Evolutionary conservation across 2,113 vertebrate species (phyloP), one percentile per base, ranked within the genome.

Genomic region (Ochotona princeps): DNA sequence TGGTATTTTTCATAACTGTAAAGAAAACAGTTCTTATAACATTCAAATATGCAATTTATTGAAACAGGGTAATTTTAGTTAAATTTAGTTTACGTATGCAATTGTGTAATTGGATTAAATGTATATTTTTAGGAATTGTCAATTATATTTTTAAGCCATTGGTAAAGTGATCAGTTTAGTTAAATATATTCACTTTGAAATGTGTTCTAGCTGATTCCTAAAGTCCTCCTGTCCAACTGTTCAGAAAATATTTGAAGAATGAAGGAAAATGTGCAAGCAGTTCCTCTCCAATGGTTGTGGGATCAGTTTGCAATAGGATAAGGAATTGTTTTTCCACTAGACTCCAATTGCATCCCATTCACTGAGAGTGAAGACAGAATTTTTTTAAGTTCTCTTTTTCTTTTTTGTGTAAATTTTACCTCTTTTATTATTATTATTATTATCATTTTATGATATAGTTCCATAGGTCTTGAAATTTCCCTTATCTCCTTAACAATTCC

Each of bases 231-330:
- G 8, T 12, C 57, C 83, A 38, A 0, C 28, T 60, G 2, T 32
- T 82, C 23, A 61, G 51, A 91, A 94, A 90, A 67, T 65, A 60
- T 51, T 80, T 90, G 38, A 14, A 74, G 38, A 67, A 81, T 35
- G 54, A 87, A 67, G 63, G n/a, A 90, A 94, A 84, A 61, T 84
- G 7, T 21, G 5, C 81, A 61, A 54, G 18, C 15, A 92, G 32
- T 61, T 63, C 4, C 11, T 81, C 38, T 80, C 28, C 44, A 88
- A 94, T 7, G 1, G 47, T 79, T 61, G 9, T 82, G 30, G 63
- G 20, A 72, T 32, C 18, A 81, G 13, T 87, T 72, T 87, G 57
- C 11, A 2, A 87, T 60, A 57, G 54, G 54, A 57, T 57, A 57
- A 57, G 54, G 54, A 18, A 57, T 44, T 6, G 38, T 44, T 44